Evolutionary conservation across 2,113 vertebrate genomes (phyloP).

Genomic region (Triplophysa rosa): DNA sequence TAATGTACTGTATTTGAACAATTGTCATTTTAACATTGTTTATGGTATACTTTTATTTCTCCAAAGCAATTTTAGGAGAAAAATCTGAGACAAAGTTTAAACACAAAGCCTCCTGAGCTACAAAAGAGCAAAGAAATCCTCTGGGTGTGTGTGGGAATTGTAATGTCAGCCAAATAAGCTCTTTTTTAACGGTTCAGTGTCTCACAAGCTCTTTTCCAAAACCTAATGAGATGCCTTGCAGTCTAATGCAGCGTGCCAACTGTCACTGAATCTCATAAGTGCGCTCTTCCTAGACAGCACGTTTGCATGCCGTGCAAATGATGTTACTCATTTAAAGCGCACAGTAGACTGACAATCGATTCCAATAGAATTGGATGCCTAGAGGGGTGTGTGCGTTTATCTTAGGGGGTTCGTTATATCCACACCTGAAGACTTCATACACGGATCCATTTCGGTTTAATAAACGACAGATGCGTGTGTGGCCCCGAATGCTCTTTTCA

Average conservation of each 20-base stretch:
- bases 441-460: constrained; percentile 50
- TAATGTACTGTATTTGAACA: no score
- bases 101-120: no score
- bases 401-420: constrained; percentile 39
- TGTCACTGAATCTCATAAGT: neutral
- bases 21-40: no score
- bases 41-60: no score
- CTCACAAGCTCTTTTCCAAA: neutral
- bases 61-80: no score
- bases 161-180: neutral
- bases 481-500: constrained; percentile 28
- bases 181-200: neutral
- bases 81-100: no score
- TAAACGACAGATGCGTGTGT: constrained; percentile 51
- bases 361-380: no score
- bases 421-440: constrained; percentile 35
- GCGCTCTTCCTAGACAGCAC: neutral
- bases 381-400: constrained; percentile 20
- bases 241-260: neutral
- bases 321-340: no score
- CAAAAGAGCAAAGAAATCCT: no score
- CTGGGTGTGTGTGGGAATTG: neutral
- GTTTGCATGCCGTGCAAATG: neutral
- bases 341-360: no score
- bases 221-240: neutral